Evolutionary conservation across 2,888 invertebrate genomes (phyloP).

Genomic region (Athalia rosae): DNA sequence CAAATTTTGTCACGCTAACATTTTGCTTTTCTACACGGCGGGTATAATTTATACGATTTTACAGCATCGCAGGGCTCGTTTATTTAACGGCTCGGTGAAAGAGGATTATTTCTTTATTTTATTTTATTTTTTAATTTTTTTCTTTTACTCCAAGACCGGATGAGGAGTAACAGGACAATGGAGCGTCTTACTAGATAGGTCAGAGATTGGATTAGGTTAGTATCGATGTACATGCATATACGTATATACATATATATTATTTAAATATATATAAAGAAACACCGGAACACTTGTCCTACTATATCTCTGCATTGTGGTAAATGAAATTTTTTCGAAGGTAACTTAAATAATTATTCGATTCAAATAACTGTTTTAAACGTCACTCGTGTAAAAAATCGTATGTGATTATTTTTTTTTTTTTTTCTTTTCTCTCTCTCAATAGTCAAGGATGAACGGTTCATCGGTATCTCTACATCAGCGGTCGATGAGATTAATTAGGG

Average conservation of each 20-base stretch:
- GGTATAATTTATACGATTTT: constrained; percentile 10
- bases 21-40: not conserved
- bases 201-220: no score
- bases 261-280: constrained; percentile 13
- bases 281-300: constrained; percentile 36
- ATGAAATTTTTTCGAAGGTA: no score
- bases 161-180: constrained; percentile 32
- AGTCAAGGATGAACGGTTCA: no score
- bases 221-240: not conserved
- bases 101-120: no score
- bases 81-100: no score
- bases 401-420: no score
- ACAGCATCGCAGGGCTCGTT: not conserved
- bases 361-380: not conserved
- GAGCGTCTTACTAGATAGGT: constrained; percentile 11
- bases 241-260: constrained; percentile 12
- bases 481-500: no score
- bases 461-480: no score
- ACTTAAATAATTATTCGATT: no score
- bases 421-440: no score
- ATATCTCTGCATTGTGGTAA: not conserved
- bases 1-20: constrained; percentile 43
- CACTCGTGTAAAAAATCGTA: not conserved
- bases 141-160: constrained; percentile 14
- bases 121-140: no score